phyloP scores from a whole-genome alignment of 2,797 vertebrate species.

The Phrynocephalus forsythii region DNA sequence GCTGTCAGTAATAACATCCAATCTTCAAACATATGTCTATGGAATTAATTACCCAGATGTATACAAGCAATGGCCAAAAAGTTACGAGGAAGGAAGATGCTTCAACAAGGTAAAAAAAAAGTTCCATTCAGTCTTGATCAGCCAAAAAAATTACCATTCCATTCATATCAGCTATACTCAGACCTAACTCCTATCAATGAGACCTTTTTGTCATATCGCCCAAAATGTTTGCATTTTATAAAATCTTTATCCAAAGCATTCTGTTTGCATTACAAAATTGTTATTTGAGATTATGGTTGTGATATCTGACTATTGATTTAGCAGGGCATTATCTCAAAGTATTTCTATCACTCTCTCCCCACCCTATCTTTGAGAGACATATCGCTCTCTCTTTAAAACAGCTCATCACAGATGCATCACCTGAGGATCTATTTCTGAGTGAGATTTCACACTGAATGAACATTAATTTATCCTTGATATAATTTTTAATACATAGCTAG shows the following conservation, averaged over 20 bases:
- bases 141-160: not conserved
- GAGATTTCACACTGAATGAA: slow-evolving; percentile 6
- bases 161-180: not conserved
- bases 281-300: slow-evolving; percentile 2
- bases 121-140: not conserved
- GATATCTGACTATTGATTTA: slow-evolving; percentile 36
- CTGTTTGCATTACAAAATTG: not conserved
- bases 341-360: slow-evolving; percentile 19
- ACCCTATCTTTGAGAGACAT: not conserved
- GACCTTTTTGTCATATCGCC: slow-evolving; percentile 1
- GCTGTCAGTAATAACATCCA: not conserved
- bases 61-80: not conserved
- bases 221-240: not conserved
- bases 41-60: slow-evolving; percentile 6
- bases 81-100: not conserved
- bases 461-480: slow-evolving; percentile 28
- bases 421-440: slow-evolving; percentile 50
- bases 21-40: not conserved
- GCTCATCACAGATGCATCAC: slow-evolving; percentile 36
- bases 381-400: slow-evolving; percentile 1
- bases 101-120: slow-evolving; percentile 8
- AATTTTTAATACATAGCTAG: slow-evolving; percentile 41
- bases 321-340: slow-evolving; percentile 28
- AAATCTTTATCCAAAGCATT: slow-evolving; percentile 11
- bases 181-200: slow-evolving; percentile 5